Evolutionary conservation across 1,140 invertebrate species (phyloP), one percentile per base, ranked within the genome.

Genomic region (Saxidomus purpurata): DNA sequence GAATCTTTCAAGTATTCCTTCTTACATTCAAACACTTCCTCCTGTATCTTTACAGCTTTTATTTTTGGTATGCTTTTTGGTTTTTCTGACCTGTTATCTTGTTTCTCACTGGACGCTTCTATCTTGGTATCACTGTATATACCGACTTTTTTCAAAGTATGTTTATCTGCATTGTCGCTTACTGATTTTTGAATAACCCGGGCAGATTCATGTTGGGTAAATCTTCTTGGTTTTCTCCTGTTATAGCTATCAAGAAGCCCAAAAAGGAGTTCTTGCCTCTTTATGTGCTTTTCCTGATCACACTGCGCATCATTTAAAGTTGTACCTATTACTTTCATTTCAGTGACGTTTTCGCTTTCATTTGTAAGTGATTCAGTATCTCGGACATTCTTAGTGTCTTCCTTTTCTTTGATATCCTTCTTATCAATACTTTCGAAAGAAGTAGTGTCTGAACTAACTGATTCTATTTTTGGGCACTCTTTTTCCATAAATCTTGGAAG

Each of bases 11-110:
- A 34, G 19, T 79, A 79, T 55, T 79, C 76, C 13, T 22, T 34
- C 25, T 74, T 74, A 36, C 83, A 71, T 76, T 85, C 83, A 85
- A 52, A 85, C 47, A 85, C 67, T 76, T 85, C 83, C 34, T 85
- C 83, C 34, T 74, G 63, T n/a, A 85, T 85, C 47, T 85, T 85
- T 49, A 85, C 83, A 22, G 83, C 83, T 76, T 71, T 85, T 74
- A 85, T n/a, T 55, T 85, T 85, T 52, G 83, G 83, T 52, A 74
- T 76, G 25, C 63, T 9, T 47, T 40, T 67, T 67, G 59, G n/a
- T 9, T n/a, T 79, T 22, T 79, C 59, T 13, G 76, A 8, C 22
- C 15, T n/a, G 2, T 31, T 63, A 55, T 36, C 80, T 1, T 13
- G 17, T 25, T 6, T 63, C 19, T 63, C 36, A 40, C n/a, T 22